These are phyloP conservation scores for Okamejei kenojei DNA, from an alignment of 2,797 vertebrate species.

Conservation along the genomic window DNA sequence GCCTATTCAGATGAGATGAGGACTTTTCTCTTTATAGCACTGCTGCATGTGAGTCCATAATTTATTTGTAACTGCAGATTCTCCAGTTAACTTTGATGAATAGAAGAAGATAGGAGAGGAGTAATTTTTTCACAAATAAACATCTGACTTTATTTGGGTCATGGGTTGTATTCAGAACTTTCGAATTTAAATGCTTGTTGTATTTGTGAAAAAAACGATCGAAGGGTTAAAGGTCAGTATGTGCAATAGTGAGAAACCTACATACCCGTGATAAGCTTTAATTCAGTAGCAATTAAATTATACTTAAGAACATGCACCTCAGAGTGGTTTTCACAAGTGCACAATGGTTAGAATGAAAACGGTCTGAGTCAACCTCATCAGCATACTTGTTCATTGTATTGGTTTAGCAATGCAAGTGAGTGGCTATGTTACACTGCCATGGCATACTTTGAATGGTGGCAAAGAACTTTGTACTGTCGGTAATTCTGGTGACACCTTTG, in stretches of 20 bases:
- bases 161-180: too few species aligned
- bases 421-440: neutral
- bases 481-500: neutral
- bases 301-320: neutral
- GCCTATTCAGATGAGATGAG: neutral
- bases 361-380: neutral
- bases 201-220: neutral
- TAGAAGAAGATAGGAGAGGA: too few species aligned
- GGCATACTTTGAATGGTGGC: neutral
- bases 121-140: neutral
- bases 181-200: neutral
- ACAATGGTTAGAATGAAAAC: neutral
- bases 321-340: neutral
- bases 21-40: neutral
- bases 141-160: neutral
- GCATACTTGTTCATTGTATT: neutral
- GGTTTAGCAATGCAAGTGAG: neutral
- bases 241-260: neutral
- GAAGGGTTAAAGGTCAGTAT: neutral
- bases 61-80: neutral
- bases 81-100: neutral
- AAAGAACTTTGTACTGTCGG: neutral
- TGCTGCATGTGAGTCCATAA: neutral
- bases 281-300: neutral
- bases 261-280: neutral